These are phyloP conservation scores for Notodonta dromedarius DNA, from an alignment of 2,888 invertebrate genomes.

Conservation along the genomic window DNA sequence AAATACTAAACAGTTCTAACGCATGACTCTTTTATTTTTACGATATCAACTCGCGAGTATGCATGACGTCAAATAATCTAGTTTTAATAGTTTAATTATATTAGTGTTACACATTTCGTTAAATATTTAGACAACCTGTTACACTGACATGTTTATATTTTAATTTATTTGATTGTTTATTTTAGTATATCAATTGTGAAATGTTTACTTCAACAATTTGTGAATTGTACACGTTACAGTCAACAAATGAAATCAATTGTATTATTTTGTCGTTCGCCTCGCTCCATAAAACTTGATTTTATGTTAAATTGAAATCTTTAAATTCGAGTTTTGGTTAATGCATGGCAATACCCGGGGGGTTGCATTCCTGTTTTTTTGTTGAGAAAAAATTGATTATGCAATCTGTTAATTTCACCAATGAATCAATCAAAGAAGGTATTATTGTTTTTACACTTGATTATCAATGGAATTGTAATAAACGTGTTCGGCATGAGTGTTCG, in stretches of 20 bases:
- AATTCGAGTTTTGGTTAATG: constrained; percentile 79
- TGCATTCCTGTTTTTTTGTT: constrained; percentile 79
- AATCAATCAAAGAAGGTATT: constrained; percentile 38
- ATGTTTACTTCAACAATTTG: constrained; percentile 80
- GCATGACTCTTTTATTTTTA: constrained; percentile 77
- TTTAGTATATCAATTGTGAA: constrained; percentile 56
- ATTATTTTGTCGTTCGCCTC: constrained; percentile 63
- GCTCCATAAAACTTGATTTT: constrained; percentile 79
- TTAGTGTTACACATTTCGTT: constrained; percentile 48
- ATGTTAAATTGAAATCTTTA: constrained; percentile 60
- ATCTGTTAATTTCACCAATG: constrained; percentile 59
- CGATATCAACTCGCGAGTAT: constrained; percentile 76
- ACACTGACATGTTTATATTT: constrained; percentile 70
- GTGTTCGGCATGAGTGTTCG: constrained; percentile 62
- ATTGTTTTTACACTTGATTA: constrained; percentile 55
- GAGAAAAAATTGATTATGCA: constrained; percentile 82
- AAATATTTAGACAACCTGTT: constrained; percentile 59
- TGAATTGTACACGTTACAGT: constrained; percentile 40
- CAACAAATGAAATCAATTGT: constrained; percentile 54
- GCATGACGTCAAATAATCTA: constrained; percentile 67
- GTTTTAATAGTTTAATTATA: constrained; percentile 45
- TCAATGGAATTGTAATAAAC: constrained; percentile 68
- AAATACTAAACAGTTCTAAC: constrained; percentile 78
- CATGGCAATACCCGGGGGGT: constrained; percentile 80
- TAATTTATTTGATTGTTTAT: constrained; percentile 51